Conservation (phyloP, 2,888 invertebrate genomes). For the Neoaliturus tenellus region DNA sequence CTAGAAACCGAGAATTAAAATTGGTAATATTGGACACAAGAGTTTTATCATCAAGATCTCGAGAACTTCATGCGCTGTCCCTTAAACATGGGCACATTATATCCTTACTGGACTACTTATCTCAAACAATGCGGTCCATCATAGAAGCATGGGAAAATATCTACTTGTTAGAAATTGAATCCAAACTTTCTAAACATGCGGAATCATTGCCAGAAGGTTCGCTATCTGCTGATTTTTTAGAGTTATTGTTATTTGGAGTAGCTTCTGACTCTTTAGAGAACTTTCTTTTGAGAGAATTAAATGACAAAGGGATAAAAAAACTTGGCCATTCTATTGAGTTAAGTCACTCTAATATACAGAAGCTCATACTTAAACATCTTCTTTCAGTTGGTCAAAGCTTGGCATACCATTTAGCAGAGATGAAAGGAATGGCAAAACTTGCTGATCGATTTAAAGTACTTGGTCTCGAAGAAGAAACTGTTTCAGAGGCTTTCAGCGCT, state of each 20-base stretch:
- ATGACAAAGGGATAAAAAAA: constrained; percentile 95
- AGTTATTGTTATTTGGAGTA: constrained; percentile 90
- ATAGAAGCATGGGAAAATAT: constrained; percentile 97
- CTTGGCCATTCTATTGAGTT: constrained; percentile 95
- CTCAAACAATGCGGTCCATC: constrained; percentile 87
- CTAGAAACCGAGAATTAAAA: constrained; percentile 5
- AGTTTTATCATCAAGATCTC: constrained; percentile 79
- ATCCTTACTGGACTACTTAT: constrained; percentile 81
- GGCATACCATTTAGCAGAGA: constrained; percentile 89
- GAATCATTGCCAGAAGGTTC: constrained; percentile 82
- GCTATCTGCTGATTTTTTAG: constrained; percentile 93
- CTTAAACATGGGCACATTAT: constrained; percentile 83
- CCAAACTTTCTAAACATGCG: constrained; percentile 93
- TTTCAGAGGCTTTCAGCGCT: constrained; percentile 84
- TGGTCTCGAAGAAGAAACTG: constrained; percentile 81
- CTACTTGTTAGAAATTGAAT: constrained; percentile 91
- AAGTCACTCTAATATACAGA: constrained; percentile 94
- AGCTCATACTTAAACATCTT: constrained; percentile 89
- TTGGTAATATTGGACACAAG: constrained; percentile 76
- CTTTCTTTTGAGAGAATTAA: constrained; percentile 86
- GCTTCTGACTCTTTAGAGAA: constrained; percentile 85
- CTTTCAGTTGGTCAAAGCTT: constrained; percentile 90
- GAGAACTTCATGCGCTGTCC: constrained; percentile 84
- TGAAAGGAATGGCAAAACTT: constrained; percentile 86
- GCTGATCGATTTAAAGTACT: constrained; percentile 75